Conservation (phyloP, 2,888 invertebrate genomes). For the Heteromyza rotundicornis region DNA sequence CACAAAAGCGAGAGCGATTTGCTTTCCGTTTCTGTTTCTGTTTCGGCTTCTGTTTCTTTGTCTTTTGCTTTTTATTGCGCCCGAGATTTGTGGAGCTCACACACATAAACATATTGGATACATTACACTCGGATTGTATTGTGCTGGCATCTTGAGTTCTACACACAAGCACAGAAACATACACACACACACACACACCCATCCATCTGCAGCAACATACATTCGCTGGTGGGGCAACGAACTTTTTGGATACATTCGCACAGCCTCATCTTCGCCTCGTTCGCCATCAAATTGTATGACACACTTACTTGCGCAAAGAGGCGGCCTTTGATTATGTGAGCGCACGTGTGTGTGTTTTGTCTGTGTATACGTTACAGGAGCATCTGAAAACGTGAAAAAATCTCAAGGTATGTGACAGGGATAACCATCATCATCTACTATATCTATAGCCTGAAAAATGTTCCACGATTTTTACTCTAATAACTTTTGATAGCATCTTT, state of each 20-base stretch:
- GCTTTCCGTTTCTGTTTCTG: slow-evolving; percentile 6
- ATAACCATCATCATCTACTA: too few relatives aligned
- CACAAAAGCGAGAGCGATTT: slow-evolving; percentile 14
- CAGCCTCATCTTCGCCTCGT: background rate
- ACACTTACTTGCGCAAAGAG: slow-evolving; percentile 5
- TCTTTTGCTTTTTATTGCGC: slow-evolving; percentile 19
- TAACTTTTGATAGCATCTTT: too few relatives aligned
- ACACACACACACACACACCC: slow-evolving; percentile 7
- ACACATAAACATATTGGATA: slow-evolving; percentile 6
- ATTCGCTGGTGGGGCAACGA: slow-evolving; percentile 21
- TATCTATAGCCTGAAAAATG: background rate
- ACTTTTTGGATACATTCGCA: slow-evolving; percentile 20
- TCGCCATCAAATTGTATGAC: slow-evolving; percentile 8
- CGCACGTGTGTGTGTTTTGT: background rate
- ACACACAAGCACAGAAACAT: background rate
- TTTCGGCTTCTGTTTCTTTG: slow-evolving; percentile 10
- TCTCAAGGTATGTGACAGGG: slow-evolving; percentile 20
- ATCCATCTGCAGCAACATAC: slow-evolving; percentile 2
- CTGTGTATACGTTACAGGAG: background rate
- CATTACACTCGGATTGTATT: background rate
- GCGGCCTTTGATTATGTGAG: background rate
- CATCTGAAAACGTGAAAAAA: slow-evolving; percentile 3
- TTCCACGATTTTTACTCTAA: too few relatives aligned
- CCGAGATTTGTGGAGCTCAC: slow-evolving; percentile 30
- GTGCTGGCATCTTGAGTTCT: background rate